Evolutionary conservation across 1,140 invertebrate species (phyloP).

Genomic region (Trypoxylus dichotomus): DNA sequence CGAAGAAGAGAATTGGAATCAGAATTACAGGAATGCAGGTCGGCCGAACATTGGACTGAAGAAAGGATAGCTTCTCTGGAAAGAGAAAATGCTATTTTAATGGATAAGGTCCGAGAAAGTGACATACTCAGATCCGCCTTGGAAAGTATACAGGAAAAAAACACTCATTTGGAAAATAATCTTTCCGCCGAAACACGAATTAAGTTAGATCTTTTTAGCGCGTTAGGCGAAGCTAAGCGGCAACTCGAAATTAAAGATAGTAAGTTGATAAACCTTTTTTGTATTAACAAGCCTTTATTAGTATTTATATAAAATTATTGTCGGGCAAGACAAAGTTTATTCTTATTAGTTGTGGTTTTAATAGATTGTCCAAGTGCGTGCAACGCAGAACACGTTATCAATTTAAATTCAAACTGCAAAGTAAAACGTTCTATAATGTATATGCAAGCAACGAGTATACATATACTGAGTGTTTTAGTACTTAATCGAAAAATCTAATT

Average conservation of each 20-base stretch:
- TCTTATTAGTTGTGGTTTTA: no score
- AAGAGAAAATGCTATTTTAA: slow-evolving; percentile 45
- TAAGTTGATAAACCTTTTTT: no score
- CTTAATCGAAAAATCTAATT: no score
- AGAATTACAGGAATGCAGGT: slow-evolving; percentile 73
- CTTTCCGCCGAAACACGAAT: slow-evolving; percentile 93
- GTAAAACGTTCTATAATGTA: no score
- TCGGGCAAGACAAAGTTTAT: no score
- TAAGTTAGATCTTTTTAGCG: slow-evolving; percentile 95
- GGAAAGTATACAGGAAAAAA: slow-evolving; percentile 83
- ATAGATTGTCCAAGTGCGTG: no score
- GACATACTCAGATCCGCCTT: slow-evolving; percentile 82
- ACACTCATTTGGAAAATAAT: slow-evolving; percentile 85
- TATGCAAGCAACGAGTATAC: no score
- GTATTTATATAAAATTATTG: no score
- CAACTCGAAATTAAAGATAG: slow-evolving; percentile 91
- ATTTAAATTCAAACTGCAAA: no score
- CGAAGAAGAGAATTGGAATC: slow-evolving; percentile 76
- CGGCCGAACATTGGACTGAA: slow-evolving; percentile 75
- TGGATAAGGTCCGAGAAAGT: slow-evolving; percentile 73
- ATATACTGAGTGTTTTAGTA: no score
- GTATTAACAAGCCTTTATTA: no score
- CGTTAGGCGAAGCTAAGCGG: slow-evolving; percentile 90
- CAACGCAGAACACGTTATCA: no score
- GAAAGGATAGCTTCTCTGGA: slow-evolving; percentile 57